Evolutionary conservation across 2,113 vertebrate genomes (phyloP), one percentile per base, ranked within the genome.

Genomic region (Salminus brasiliensis): DNA sequence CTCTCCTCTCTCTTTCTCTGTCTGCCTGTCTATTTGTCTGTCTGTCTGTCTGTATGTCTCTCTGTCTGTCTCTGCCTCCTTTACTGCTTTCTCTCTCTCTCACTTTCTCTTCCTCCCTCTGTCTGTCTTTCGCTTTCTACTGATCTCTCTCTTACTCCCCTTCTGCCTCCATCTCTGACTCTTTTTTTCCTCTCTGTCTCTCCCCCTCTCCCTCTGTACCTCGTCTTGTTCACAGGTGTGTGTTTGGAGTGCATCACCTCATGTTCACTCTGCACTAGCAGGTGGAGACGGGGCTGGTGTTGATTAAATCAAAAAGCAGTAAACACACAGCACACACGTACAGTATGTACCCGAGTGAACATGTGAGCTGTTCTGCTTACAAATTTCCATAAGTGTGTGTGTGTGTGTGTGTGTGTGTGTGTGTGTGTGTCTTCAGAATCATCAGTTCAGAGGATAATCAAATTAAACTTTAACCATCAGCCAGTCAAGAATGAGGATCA

Each of bases 181-280:
- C n/a, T n/a, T n/a, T n/a, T n/a, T n/a, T n/a, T n/a, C n/a, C n/a
- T n/a, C n/a, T n/a, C n/a, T n/a, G n/a, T n/a, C n/a, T n/a, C n/a
- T n/a, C n/a, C n/a, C n/a, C n/a, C n/a, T n/a, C n/a, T n/a, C n/a
- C n/a, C n/a, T n/a, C n/a, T n/a, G n/a, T n/a, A n/a, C n/a, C n/a
- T n/a, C n/a, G n/a, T n/a, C n/a, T n/a, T n/a, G n/a, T n/a, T 7
- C 5, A 18, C 91, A 90, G 90, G 88, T 90, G 90, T 88, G 25
- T 4, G 27, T 53, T 23, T 72, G n/a, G 8, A 59, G 5, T 32
- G 0, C 7, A 53, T n/a, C 30, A 72, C n/a, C n/a, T 57, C n/a
- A n/a, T n/a, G n/a, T n/a, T n/a, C n/a, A n/a, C n/a, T n/a, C n/a
- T n/a, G n/a, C n/a, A n/a, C n/a, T n/a, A n/a, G n/a, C n/a, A n/a